These are phyloP conservation scores for Spilosoma lubricipeda DNA, from an alignment of 2,888 invertebrate species.

Conservation along the genomic window DNA sequence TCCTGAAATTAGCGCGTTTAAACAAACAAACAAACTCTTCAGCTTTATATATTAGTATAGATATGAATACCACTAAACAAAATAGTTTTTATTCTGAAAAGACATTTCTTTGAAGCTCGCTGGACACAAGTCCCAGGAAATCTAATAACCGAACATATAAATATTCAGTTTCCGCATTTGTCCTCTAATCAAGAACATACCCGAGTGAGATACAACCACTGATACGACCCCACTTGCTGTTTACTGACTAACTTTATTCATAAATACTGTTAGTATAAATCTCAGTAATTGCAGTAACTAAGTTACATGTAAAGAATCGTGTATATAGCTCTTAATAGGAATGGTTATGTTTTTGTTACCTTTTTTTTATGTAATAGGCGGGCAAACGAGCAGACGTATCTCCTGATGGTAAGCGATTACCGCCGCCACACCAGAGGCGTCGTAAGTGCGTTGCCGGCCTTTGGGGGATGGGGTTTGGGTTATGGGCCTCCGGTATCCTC, in stretches of 20 bases:
- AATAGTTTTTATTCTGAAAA: neutral
- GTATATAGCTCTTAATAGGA: neutral
- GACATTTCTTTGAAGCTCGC: neutral
- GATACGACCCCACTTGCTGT: slow-evolving; percentile 29
- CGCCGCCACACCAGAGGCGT: too few relatives aligned
- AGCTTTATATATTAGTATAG: too few relatives aligned
- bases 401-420: too few relatives aligned
- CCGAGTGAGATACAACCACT: slow-evolving; percentile 27
- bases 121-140: neutral
- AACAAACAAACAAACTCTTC: too few relatives aligned
- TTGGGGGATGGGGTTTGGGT: too few relatives aligned
- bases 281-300: slow-evolving; percentile 34
- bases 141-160: slow-evolving; percentile 22
- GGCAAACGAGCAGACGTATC: too few relatives aligned
- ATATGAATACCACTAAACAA: neutral
- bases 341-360: slow-evolving; percentile 4
- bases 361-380: too few relatives aligned
- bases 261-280: slow-evolving; percentile 40
- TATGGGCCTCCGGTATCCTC: too few relatives aligned
- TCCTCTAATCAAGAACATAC: slow-evolving; percentile 34
- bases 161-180: slow-evolving; percentile 20
- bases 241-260: slow-evolving; percentile 39
- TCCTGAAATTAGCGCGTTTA: too few relatives aligned
- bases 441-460: too few relatives aligned
- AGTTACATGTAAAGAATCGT: slow-evolving; percentile 14